phyloP scores from a whole-genome alignment of 2,113 vertebrate species.

The Poeciliopsis prolifica region DNA sequence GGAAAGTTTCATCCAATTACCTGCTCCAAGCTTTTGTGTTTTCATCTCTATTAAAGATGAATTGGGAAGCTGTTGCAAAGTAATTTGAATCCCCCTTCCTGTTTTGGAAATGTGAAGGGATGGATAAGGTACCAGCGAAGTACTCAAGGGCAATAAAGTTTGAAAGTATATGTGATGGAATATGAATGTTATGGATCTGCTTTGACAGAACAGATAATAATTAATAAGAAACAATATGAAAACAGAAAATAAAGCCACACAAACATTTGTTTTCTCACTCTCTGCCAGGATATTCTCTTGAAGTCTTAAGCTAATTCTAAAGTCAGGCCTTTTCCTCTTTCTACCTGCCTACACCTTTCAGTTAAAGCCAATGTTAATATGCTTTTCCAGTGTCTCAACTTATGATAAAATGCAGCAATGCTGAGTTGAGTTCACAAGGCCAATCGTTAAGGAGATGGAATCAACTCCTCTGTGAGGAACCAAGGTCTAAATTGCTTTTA shows the following conservation, averaged over 20 bases:
- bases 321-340: constrained; percentile 40
- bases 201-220: background rate
- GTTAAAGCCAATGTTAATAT: constrained; percentile 67
- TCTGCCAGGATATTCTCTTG: constrained; percentile 8
- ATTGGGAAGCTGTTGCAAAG: constrained; percentile 61
- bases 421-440: constrained; percentile 51
- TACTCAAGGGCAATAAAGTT: constrained; percentile 34
- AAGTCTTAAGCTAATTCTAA: constrained; percentile 59
- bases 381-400: constrained; percentile 62
- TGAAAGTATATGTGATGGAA: constrained; percentile 12
- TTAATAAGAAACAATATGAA: background rate
- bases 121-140: constrained; percentile 44
- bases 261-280: constrained; percentile 35
- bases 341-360: constrained; percentile 44
- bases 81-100: constrained; percentile 43
- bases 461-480: constrained; percentile 60
- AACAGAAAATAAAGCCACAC: constrained; percentile 10
- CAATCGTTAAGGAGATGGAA: constrained; percentile 73
- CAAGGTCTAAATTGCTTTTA: constrained; percentile 72
- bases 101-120: constrained; percentile 30
- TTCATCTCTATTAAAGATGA: constrained; percentile 76
- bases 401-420: constrained; percentile 67
- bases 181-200: background rate
- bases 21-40: constrained; percentile 72
- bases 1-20: constrained; percentile 79